A percentile compares a stretch with the other conserved stretches of the same genome.
Conservation (phyloP, 2,888 invertebrate genomes). For the Sphaeridia pumilis region DNA sequence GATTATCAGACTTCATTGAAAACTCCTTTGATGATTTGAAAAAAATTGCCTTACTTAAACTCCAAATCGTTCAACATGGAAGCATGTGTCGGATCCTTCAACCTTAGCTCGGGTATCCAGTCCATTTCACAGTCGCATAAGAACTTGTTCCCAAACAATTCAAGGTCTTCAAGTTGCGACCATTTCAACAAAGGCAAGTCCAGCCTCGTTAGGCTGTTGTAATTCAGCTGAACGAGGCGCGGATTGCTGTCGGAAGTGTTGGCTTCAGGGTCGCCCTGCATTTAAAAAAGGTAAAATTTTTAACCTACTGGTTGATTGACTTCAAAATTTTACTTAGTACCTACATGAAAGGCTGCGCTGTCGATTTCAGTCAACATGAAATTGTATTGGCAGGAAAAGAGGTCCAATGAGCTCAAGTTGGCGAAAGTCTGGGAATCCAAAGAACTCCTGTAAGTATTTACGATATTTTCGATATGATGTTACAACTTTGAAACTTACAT, state of each 20-base stretch:
- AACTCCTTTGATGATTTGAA: neutral
- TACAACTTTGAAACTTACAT: constrained; percentile 30
- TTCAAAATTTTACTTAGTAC: neutral
- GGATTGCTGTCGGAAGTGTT: constrained; percentile 19
- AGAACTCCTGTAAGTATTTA: too few species aligned
- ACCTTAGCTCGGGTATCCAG: constrained; percentile 26
- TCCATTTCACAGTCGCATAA: constrained; percentile 34
- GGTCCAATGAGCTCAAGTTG: constrained; percentile 19
- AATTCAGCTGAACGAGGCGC: constrained; percentile 21
- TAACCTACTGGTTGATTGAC: neutral
- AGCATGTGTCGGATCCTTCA: constrained; percentile 16
- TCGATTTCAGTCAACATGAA: constrained; percentile 20
- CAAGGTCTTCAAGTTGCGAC: constrained; percentile 28
- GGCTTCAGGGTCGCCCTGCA: constrained; percentile 13
- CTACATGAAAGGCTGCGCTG: constrained; percentile 24
- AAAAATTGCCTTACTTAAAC: constrained; percentile 14
- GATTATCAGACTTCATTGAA: neutral
- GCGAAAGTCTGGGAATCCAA: constrained; percentile 25
- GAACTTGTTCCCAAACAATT: constrained; percentile 25
- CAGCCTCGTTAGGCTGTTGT: constrained; percentile 27
- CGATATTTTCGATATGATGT: too few species aligned
- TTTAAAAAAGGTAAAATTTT: neutral
- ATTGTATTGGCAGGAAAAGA: constrained; percentile 26
- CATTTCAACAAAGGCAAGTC: constrained; percentile 25
- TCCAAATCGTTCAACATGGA: constrained; percentile 22